phyloP scores from a whole-genome alignment of 2,888 invertebrate species.

The Venusia cambrica region DNA sequence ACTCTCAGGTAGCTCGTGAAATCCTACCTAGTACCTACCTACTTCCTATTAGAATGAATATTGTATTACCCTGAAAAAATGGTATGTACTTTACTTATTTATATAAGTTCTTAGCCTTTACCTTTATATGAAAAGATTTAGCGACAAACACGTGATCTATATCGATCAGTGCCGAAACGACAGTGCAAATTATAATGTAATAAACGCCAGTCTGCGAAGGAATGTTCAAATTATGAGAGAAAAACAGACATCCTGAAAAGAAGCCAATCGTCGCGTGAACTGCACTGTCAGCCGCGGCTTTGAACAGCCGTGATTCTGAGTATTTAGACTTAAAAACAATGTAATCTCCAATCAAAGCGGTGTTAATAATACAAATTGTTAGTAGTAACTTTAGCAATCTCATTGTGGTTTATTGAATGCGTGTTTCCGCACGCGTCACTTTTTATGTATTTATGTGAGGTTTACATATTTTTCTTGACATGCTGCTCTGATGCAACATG shows the following conservation, averaged over 20 bases:
- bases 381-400: slow-evolving; percentile 44
- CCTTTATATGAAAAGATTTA: slow-evolving; percentile 59
- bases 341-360: slow-evolving; percentile 56
- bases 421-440: no score
- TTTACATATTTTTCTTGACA: no score
- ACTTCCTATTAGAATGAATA: no score
- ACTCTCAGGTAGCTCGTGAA: no score
- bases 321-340: slow-evolving; percentile 62
- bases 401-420: no score
- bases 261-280: slow-evolving; percentile 58
- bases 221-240: slow-evolving; percentile 44
- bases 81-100: no score
- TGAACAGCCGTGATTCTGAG: slow-evolving; percentile 47
- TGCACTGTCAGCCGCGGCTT: slow-evolving; percentile 53
- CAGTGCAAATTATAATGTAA: slow-evolving; percentile 54
- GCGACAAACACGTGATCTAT: slow-evolving; percentile 66
- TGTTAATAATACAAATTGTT: slow-evolving; percentile 39
- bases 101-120: slow-evolving; percentile 50
- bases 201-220: slow-evolving; percentile 35
- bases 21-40: no score
- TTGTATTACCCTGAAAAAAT: no score
- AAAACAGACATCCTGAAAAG: slow-evolving; percentile 55
- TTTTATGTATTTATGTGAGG: no score
- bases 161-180: slow-evolving; percentile 59
- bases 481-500: no score